Base-by-base conservation (phyloP, 2,797 vertebrate species). In the Halcyon leucocephala region DNA sequence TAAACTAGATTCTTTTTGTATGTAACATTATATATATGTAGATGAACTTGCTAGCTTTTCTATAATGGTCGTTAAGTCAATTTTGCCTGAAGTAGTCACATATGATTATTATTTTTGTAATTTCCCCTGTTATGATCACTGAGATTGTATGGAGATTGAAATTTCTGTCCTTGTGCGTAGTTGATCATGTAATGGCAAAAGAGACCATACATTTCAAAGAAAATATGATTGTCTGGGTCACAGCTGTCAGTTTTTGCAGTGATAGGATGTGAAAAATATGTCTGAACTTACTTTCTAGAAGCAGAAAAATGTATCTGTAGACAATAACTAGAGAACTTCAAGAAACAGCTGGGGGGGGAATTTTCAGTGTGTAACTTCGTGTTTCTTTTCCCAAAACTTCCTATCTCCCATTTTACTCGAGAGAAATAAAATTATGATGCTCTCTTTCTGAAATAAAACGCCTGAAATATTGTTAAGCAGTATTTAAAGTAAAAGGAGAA, bases 331-430 rank as follows among this genome's bases (percentile, higher is more conserved):
- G 41, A 46, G 11, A 77, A 46, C 10, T 42, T 29, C 74, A 37
- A 19, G 31, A 62, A 64, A 9, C 10, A 3, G n/a, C 3, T 0
- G 3, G 4, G 2, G 22, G 14, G 17, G 4, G 11, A 39, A 26
- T 73, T 20, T 82, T 87, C 25, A 54, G 9, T 33, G 25, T 0
- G 0, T 65, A 73, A 77, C 8, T 58, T 49, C 3, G 26, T 3
- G 1, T 55, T 90, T 89, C 9, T 74, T 81, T 61, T 66, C 41
- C 26, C 33, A 44, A 19, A 81, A n/a, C 17, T 60, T 70, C 16
- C 4, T 28, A 1, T 77, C 20, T 66, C 3, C 20, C 60, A 9
- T 57, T 51, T 54, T 61, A 31, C 10, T 72, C 21, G 12, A 71
- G 58, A 12, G 65, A 71, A 61, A 21, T 37, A 64, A 46, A 67